A percentile compares a stretch with the other conserved stretches of the same genome.
phyloP scores from a whole-genome alignment of 2,888 invertebrate species.

The Eupeodes luniger region DNA sequence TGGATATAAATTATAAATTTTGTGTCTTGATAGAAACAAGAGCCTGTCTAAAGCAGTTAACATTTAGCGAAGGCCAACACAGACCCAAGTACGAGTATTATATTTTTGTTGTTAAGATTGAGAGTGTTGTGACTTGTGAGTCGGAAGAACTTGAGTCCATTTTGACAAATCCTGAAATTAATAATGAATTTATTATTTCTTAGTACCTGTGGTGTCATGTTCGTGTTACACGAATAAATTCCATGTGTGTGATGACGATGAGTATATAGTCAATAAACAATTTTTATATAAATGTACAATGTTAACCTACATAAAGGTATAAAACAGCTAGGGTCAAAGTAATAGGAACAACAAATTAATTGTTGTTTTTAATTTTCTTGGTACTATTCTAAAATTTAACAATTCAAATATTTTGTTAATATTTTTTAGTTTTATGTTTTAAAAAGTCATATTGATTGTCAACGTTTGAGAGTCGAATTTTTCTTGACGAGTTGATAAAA shows the following conservation, averaged over 20 bases:
- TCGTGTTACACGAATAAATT: slow-evolving; percentile 48
- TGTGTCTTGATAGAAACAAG: background rate
- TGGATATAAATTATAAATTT: slow-evolving; percentile 26
- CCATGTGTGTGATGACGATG: slow-evolving; percentile 10
- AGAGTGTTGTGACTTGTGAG: background rate
- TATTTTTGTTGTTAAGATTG: too few relatives aligned
- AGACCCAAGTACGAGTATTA: slow-evolving; percentile 8
- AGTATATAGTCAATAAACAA: slow-evolving; percentile 54
- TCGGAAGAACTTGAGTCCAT: slow-evolving; percentile 29
- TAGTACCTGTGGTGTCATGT: slow-evolving; percentile 64
- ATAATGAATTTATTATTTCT: slow-evolving; percentile 59
- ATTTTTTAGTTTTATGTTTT: too few relatives aligned
- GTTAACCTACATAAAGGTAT: too few relatives aligned
- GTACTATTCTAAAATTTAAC: too few relatives aligned
- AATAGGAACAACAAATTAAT: too few relatives aligned
- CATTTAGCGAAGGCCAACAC: slow-evolving; percentile 20
- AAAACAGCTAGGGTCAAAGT: too few relatives aligned
- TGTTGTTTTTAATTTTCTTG: too few relatives aligned
- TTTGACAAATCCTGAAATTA: slow-evolving; percentile 48
- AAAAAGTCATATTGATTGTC: too few relatives aligned
- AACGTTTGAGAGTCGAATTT: too few relatives aligned
- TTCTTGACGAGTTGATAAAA: too few relatives aligned
- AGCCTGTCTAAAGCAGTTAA: slow-evolving; percentile 39
- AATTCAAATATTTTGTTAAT: too few relatives aligned
- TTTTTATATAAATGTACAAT: slow-evolving; percentile 34